Evolutionary conservation across 2,113 vertebrate species (phyloP).

Genomic region (Maccullochella peelii): DNA sequence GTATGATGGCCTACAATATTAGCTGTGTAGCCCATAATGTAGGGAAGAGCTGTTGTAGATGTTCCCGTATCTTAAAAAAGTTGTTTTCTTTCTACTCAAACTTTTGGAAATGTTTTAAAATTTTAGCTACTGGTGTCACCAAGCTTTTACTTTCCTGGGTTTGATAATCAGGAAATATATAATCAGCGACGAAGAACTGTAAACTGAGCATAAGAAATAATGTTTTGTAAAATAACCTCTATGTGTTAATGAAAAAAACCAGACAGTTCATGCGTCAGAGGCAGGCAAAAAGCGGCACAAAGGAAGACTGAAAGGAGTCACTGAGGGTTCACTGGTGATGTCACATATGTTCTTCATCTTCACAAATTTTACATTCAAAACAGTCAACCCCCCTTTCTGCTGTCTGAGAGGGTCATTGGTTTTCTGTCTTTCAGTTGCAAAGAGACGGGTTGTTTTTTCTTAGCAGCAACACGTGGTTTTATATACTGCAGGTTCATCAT

Average conservation of each 20-base stretch:
- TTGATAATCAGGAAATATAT: background rate
- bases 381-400: background rate
- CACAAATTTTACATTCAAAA: conserved; percentile 30
- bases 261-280: conserved; percentile 35
- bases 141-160: background rate
- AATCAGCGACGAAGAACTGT: background rate
- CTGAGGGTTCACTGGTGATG: conserved; percentile 64
- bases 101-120: background rate
- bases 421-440: conserved; percentile 32
- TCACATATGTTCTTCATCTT: conserved; percentile 60
- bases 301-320: conserved; percentile 46
- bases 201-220: background rate
- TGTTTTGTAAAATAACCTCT: background rate
- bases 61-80: background rate
- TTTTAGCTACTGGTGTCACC: background rate
- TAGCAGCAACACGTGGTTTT: conserved; percentile 12
- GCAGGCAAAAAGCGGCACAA: conserved; percentile 17
- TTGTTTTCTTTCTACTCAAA: background rate
- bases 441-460: conserved; percentile 3
- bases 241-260: background rate
- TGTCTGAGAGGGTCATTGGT: conserved; percentile 29
- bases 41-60: background rate
- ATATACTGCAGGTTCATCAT: conserved; percentile 1
- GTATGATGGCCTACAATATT: background rate
- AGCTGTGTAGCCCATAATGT: background rate